A percentile compares a stretch with the other conserved stretches of the same genome.
These are phyloP conservation scores for Pteruthius melanotis DNA, from an alignment of 2,113 vertebrate species.

Conservation along the genomic window DNA sequence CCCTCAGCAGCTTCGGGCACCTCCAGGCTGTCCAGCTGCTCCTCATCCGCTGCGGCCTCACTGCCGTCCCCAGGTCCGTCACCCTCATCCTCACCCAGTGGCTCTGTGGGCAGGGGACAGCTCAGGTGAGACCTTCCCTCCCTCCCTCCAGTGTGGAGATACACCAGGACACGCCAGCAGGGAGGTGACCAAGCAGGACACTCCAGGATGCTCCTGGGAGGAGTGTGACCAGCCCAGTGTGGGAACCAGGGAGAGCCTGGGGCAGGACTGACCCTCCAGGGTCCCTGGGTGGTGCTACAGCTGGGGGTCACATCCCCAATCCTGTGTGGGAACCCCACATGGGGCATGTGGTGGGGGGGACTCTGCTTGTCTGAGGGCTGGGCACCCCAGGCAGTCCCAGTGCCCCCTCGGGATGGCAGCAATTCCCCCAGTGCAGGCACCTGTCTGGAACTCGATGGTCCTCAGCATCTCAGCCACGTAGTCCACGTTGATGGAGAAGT, in stretches of 20 bases:
- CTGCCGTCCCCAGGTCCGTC: background rate
- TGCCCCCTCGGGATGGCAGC: accelerated
- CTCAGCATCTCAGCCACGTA: slow-evolving; percentile 77
- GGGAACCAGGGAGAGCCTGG: background rate
- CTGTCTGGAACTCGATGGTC: slow-evolving; percentile 83
- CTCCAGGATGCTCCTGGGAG: background rate
- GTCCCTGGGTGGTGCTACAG: background rate
- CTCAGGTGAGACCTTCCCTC: background rate
- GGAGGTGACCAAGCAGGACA: background rate
- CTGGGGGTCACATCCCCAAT: background rate
- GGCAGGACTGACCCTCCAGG: background rate
- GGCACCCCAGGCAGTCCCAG: accelerated
- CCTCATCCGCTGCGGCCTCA: background rate
- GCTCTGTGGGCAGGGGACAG: background rate
- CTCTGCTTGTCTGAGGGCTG: background rate
- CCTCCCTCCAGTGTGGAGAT: background rate
- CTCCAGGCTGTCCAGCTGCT: slow-evolving; percentile 45
- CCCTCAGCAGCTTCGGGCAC: background rate
- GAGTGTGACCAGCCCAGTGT: background rate
- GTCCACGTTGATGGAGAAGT: slow-evolving; percentile 80
- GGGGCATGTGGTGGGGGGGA: accelerated
- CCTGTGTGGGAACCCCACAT: background rate
- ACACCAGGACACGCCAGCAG: background rate
- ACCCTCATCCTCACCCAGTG: slow-evolving; percentile 30
- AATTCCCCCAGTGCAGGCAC: background rate